Percentiles rank a stretch among this genome's conserved stretches.
These are phyloP conservation scores for Drosophila helvetica DNA, from an alignment of 2,888 invertebrate species.

Conservation along the genomic window DNA sequence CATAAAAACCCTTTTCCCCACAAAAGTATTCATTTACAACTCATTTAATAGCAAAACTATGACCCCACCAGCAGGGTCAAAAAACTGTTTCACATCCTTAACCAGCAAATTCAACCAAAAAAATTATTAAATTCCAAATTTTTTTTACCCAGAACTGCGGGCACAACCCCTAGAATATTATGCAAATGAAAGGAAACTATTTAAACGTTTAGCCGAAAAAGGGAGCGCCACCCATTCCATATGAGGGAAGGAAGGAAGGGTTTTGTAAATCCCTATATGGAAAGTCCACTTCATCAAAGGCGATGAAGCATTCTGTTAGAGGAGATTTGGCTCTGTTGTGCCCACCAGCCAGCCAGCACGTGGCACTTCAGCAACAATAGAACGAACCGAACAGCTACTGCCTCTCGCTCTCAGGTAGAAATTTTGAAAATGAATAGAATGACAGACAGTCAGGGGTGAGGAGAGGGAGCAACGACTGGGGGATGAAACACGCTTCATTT, in stretches of 20 bases:
- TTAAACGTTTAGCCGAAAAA: slow-evolving; percentile 43
- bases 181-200: slow-evolving; percentile 66
- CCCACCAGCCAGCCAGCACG: slow-evolving; percentile 24
- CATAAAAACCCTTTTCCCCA: not conserved
- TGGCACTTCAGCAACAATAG: slow-evolving; percentile 48
- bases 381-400: slow-evolving; percentile 5
- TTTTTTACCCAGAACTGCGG: slow-evolving; percentile 50
- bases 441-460: slow-evolving; percentile 7
- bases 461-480: slow-evolving; percentile 7
- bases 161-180: slow-evolving; percentile 62
- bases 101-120: slow-evolving; percentile 1
- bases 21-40: slow-evolving; percentile 12
- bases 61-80: slow-evolving; percentile 20
- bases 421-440: slow-evolving; percentile 37
- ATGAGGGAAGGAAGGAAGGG: slow-evolving; percentile 6
- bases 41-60: slow-evolving; percentile 15
- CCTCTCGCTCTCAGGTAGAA: slow-evolving; percentile 27
- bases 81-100: slow-evolving; percentile 8
- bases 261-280: slow-evolving; percentile 50
- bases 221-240: slow-evolving; percentile 18
- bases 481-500: slow-evolving; percentile 31
- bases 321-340: slow-evolving; percentile 33
- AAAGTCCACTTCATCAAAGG: slow-evolving; percentile 69
- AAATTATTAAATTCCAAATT: slow-evolving; percentile 20
- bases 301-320: slow-evolving; percentile 58